phyloP scores from a whole-genome alignment of 2,797 vertebrate genomes.

The Pristis pectinata region DNA sequence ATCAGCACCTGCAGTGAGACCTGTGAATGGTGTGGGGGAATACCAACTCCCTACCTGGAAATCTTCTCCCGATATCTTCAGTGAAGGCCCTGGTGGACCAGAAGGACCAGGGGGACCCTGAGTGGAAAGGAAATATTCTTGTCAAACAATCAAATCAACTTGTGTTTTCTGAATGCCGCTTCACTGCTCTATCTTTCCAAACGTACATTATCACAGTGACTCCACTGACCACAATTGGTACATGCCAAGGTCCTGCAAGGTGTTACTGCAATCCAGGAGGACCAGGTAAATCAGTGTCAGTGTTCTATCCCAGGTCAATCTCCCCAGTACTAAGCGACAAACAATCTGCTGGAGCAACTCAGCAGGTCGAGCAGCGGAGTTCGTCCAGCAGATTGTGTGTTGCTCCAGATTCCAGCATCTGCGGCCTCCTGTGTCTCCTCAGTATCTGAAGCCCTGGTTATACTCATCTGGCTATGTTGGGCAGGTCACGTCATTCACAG shows the following conservation, averaged over 20 bases:
- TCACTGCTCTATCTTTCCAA: not conserved
- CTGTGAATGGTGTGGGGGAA: not conserved
- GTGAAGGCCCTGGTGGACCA: slow-evolving; percentile 58
- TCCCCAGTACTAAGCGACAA: too few species aligned
- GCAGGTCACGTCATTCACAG: too few species aligned
- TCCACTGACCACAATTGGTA: not conserved
- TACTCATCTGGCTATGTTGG: too few species aligned
- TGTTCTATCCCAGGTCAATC: too few species aligned
- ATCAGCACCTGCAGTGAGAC: too few species aligned
- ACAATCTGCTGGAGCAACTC: too few species aligned
- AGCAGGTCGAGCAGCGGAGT: too few species aligned
- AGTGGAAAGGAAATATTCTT: slow-evolving; percentile 43
- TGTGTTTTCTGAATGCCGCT: not conserved
- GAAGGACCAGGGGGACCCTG: slow-evolving; percentile 71
- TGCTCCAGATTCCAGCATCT: too few species aligned
- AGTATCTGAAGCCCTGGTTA: too few species aligned
- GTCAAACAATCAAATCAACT: not conserved
- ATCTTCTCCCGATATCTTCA: slow-evolving; percentile 61
- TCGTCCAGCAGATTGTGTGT: too few species aligned
- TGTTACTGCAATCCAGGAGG: not conserved
- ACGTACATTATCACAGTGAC: not conserved
- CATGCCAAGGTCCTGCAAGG: not conserved
- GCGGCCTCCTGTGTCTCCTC: too few species aligned
- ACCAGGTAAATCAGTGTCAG: too few species aligned
- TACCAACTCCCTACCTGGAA: slow-evolving; percentile 54